These are phyloP conservation scores for Miichthys miiuy DNA, from an alignment of 2,797 vertebrate species.

Conservation along the genomic window DNA sequence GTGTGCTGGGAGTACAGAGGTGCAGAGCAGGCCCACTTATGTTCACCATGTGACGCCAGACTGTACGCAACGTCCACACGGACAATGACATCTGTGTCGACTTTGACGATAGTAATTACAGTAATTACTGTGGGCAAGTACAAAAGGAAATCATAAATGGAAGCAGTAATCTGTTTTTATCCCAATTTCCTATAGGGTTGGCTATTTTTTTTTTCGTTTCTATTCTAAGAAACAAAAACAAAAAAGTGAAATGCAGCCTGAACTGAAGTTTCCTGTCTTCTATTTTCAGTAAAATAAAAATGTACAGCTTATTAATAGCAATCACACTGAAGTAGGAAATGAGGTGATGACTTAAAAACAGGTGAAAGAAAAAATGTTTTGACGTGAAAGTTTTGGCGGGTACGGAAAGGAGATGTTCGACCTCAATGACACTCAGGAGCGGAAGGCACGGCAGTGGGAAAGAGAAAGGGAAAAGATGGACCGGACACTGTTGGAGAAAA, in stretches of 20 bases:
- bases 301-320: neutral
- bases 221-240: neutral
- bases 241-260: neutral
- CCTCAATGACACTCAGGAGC: too few species aligned
- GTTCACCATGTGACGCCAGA: slow-evolving; percentile 27
- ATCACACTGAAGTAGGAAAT: neutral
- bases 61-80: neutral
- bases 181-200: neutral
- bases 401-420: too few species aligned
- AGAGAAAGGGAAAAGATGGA: too few species aligned
- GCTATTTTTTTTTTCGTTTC: neutral
- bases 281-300: slow-evolving; percentile 1
- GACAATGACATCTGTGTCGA: neutral
- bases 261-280: neutral
- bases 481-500: too few species aligned
- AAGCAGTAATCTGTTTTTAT: neutral
- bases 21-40: slow-evolving; percentile 11
- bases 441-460: too few species aligned
- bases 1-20: slow-evolving; percentile 1
- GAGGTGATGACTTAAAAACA: too few species aligned
- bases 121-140: slow-evolving; percentile 2
- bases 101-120: slow-evolving; percentile 10
- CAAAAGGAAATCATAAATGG: neutral
- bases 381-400: too few species aligned
- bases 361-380: too few species aligned